These are phyloP conservation scores for Diarsia brunnea DNA, from an alignment of 2,888 invertebrate species.

Conservation along the genomic window DNA sequence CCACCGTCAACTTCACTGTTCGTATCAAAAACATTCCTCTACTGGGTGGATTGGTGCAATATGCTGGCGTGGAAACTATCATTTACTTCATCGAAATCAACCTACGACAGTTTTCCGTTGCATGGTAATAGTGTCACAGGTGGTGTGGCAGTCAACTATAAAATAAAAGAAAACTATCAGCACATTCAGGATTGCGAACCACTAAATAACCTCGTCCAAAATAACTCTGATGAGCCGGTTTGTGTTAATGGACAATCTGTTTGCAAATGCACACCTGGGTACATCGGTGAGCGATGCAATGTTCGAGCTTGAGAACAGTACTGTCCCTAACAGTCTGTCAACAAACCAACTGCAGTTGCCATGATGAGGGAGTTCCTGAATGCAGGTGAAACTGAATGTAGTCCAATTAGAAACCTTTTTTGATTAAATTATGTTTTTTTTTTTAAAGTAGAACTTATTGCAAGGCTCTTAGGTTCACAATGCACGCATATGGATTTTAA, in stretches of 20 bases:
- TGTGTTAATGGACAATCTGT: conserved; percentile 5
- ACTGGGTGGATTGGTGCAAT: not conserved
- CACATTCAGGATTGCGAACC: not conserved
- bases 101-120: not conserved
- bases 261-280: conserved; percentile 8
- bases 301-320: not conserved
- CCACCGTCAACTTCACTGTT: not conserved
- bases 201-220: not conserved
- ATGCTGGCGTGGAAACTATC: not conserved
- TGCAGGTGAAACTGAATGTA: not conserved
- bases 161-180: conserved; percentile 5
- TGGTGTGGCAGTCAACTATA: not conserved
- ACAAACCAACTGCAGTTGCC: not conserved
- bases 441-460: not conserved
- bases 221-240: not conserved
- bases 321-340: not conserved
- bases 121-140: not conserved
- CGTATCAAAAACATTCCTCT: not conserved
- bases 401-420: not conserved
- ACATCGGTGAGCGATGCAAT: not conserved
- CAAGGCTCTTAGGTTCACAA: not conserved
- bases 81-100: too few species aligned
- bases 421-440: not conserved
- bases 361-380: not conserved
- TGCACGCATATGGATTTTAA: not conserved